A percentile compares a stretch with the other conserved stretches of the same genome.
Evolutionary conservation across 2,888 invertebrate genomes (phyloP).

Genomic region (Antitype chi): DNA sequence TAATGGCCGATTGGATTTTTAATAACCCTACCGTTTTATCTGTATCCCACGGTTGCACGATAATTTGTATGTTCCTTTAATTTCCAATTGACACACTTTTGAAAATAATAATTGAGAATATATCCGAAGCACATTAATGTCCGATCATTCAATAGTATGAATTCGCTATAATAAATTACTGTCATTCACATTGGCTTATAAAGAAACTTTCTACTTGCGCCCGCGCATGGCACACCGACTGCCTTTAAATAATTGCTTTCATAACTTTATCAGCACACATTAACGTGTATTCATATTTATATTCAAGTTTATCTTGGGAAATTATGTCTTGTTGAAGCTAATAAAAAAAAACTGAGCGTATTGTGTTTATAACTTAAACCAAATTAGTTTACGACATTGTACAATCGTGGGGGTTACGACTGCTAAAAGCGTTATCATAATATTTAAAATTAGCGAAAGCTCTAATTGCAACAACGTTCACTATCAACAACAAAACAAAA

Average conservation of each 20-base stretch:
- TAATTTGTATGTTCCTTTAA: conserved; percentile 7
- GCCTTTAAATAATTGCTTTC: conserved; percentile 60
- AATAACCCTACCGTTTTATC: not conserved
- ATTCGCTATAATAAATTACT: conserved; percentile 74
- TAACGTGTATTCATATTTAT: conserved; percentile 28
- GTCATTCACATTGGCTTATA: conserved; percentile 74
- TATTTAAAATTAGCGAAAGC: not conserved
- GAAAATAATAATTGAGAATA: conserved; percentile 36
- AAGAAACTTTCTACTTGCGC: conserved; percentile 82
- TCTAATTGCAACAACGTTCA: not conserved
- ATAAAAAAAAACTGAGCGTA: not conserved
- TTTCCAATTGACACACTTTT: conserved; percentile 31
- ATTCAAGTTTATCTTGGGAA: conserved; percentile 25
- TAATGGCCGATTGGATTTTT: not conserved
- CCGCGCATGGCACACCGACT: conserved; percentile 49
- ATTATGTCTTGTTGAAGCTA: not conserved
- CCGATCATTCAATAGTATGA: conserved; percentile 53
- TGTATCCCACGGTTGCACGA: not conserved
- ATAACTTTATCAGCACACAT: conserved; percentile 54
- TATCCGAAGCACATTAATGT: conserved; percentile 52
- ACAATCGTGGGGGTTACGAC: not conserved
- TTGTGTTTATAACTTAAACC: conserved; percentile 10
- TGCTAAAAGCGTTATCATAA: not conserved
- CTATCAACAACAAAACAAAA: not conserved
- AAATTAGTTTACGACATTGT: not conserved